Evolutionary conservation across 2,113 vertebrate species (phyloP), one percentile per base, ranked within the genome.

Genomic region (Falco punctatus): DNA sequence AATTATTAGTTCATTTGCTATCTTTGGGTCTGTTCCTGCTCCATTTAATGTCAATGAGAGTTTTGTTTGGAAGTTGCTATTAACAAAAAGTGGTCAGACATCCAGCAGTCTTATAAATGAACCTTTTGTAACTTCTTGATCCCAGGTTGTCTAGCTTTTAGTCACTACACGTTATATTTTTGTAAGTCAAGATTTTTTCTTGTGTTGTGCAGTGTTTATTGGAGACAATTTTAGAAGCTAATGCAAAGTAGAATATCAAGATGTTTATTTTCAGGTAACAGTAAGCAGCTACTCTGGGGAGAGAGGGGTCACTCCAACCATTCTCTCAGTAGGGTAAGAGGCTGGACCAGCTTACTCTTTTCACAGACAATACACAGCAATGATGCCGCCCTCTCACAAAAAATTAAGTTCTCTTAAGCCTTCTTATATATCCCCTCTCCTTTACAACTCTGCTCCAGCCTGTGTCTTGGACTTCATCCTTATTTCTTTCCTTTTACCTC

Each of bases 11-110:
- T 96, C 95, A 92, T 97, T 97, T 97, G 97, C 96, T 97, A 86
- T 96, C 97, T 97, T 97, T 97, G 97, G 93, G 94, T 95, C 89
- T 92, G 74, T 95, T 97, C 91, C 96, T 97, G 81, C 92, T 95
- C 91, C 81, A 93, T 95, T 97, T 92, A 81, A 96, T 95, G 91
- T 97, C 95, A 97, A 96, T 94, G 94, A 94, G 93, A 94, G 94
- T 96, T 97, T 96, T 97, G 94, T 97, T 97, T 97, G 89, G 94
- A 97, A 96, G 93, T 89, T 94, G 86, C 83, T 95, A 54, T 94
- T 96, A 97, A 97, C 87, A 95, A 96, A 94, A 97, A 96, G 81
- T 57, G 84, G 66, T 86, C 88, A 96, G 94, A 88, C 96, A 95
- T 96, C 96, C 91, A 96, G 87, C 87, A 91, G 84, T 86, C 75